Evolutionary conservation across 1,140 invertebrate species (phyloP).

Genomic region (Drosophila ironensis): DNA sequence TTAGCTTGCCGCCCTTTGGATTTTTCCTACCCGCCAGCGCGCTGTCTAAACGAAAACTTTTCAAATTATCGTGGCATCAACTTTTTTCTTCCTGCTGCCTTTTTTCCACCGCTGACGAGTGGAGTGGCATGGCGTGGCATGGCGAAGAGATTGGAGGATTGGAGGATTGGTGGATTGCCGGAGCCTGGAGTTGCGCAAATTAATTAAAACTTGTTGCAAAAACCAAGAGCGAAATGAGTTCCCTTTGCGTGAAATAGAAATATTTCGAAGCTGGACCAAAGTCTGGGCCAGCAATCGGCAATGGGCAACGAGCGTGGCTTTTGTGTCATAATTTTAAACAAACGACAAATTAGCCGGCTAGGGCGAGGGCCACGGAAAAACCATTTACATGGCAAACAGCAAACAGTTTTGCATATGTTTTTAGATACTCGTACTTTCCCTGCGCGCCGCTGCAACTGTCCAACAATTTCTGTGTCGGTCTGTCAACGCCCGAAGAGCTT

Average conservation of each 20-base stretch:
- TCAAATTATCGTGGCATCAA: constrained; percentile 79
- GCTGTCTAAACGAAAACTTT: constrained; percentile 79
- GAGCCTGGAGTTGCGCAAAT: constrained; percentile 62
- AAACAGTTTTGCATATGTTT: constrained; percentile 77
- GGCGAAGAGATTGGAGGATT: constrained; percentile 4
- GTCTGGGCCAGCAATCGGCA: constrained; percentile 14
- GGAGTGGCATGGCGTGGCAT: constrained; percentile 39
- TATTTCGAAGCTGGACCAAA: constrained; percentile 31
- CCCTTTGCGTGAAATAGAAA: constrained; percentile 38
- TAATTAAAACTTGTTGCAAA: constrained; percentile 78
- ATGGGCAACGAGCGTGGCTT: constrained; percentile 49
- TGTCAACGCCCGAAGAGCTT: constrained; percentile 66
- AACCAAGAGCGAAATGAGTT: constrained; percentile 53
- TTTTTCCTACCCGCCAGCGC: constrained; percentile 21
- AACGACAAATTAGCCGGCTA: constrained; percentile 74
- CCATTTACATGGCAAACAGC: constrained; percentile 73
- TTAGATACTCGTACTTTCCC: constrained; percentile 37
- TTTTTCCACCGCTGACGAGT: constrained; percentile 27
- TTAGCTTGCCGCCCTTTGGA: constrained; percentile 6
- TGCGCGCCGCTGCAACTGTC: constrained; percentile 52
- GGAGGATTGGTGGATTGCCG: constrained; percentile 23
- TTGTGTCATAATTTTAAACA: constrained; percentile 74
- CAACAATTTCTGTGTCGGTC: constrained; percentile 76
- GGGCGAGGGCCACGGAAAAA: constrained; percentile 31
- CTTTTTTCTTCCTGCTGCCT: constrained; percentile 41